Percentiles rank a stretch among this genome's conserved stretches.
These are phyloP conservation scores for Riparia riparia DNA, from an alignment of 2,113 vertebrate species.

Conservation along the genomic window DNA sequence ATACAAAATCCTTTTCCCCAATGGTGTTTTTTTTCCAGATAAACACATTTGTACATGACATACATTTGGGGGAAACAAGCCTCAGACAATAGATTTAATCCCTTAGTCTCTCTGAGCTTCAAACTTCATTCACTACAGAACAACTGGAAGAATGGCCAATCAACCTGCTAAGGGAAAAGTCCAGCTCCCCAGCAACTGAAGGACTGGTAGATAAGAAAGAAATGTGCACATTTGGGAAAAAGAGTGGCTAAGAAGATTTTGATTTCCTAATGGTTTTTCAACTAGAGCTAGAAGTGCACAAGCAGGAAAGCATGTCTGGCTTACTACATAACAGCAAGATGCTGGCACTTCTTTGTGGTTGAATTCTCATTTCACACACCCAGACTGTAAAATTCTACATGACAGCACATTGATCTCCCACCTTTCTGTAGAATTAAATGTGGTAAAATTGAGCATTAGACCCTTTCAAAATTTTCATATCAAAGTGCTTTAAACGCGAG, in stretches of 20 bases:
- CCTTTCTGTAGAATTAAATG: background rate
- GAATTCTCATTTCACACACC: background rate
- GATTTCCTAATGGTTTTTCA: background rate
- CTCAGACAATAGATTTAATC: background rate
- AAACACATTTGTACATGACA: background rate
- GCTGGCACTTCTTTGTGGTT: background rate
- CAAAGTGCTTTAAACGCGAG: constrained; percentile 11
- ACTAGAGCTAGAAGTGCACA: background rate
- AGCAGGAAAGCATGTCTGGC: background rate
- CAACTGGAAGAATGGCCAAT: background rate
- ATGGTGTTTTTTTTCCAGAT: background rate
- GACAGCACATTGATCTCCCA: background rate
- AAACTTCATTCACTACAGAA: background rate
- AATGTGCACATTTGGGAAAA: background rate
- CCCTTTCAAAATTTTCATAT: background rate
- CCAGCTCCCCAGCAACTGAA: background rate
- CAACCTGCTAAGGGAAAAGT: rapidly evolving
- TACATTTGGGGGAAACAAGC: background rate
- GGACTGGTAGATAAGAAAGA: background rate
- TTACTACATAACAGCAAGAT: background rate
- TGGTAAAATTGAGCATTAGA: background rate
- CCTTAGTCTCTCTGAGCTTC: background rate
- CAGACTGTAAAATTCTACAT: background rate
- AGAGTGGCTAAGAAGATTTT: background rate
- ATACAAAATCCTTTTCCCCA: background rate